phyloP scores from a whole-genome alignment of 2,797 vertebrate genomes.

The Artibeus jamaicensis region DNA sequence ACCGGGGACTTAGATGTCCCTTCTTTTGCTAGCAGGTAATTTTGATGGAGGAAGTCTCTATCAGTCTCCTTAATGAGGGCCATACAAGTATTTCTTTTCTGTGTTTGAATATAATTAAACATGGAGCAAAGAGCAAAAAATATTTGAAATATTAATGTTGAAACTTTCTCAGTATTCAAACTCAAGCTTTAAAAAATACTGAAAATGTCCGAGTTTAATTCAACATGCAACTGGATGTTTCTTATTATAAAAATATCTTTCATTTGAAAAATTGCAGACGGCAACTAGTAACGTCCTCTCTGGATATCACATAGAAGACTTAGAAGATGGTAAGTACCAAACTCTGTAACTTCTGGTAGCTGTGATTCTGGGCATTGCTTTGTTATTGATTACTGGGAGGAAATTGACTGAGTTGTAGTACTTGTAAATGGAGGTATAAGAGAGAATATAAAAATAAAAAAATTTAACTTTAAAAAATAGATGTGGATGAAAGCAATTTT shows the following conservation, averaged over 20 bases:
- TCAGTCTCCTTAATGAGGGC: not conserved
- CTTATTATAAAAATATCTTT: conserved; percentile 54
- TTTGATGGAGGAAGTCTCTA: not conserved
- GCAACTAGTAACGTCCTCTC: conserved; percentile 89
- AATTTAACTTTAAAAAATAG: conserved; percentile 16
- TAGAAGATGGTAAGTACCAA: conserved; percentile 91
- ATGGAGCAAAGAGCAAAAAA: not conserved
- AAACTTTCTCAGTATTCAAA: conserved; percentile 31
- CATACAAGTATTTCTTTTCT: not conserved
- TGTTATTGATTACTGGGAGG: conserved; percentile 16
- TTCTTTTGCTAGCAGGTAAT: not conserved
- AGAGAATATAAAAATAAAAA: not conserved
- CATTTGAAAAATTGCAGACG: conserved; percentile 85
- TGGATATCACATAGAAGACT: conserved; percentile 90
- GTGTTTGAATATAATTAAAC: not conserved
- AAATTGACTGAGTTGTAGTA: not conserved
- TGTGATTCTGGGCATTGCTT: not conserved
- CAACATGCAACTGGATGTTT: not conserved
- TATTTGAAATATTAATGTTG: conserved; percentile 4
- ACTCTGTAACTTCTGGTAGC: not conserved
- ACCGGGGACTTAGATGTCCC: not conserved
- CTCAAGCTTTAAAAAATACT: not conserved
- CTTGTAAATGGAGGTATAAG: not conserved
- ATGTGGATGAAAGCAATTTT: not conserved
- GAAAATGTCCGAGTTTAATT: conserved; percentile 20